Conservation (phyloP, 2,888 invertebrate genomes). For the Eilema griseolum region DNA sequence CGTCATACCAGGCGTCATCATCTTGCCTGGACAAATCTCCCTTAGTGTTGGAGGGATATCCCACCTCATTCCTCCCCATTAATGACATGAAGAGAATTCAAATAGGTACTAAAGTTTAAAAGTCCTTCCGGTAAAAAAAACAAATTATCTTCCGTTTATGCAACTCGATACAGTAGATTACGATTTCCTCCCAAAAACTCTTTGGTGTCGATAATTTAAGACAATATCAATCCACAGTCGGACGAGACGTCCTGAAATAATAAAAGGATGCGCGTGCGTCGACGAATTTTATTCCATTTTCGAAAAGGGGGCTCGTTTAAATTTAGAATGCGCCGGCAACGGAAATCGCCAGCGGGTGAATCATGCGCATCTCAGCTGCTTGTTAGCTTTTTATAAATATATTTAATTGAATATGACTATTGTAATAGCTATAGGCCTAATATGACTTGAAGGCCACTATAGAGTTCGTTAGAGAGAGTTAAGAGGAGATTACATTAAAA, state of each 20-base stretch:
- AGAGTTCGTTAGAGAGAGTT: background rate
- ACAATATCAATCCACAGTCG: slow-evolving; percentile 50
- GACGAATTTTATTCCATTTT: slow-evolving; percentile 82
- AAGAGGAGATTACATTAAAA: too few relatives aligned
- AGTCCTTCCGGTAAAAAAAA: background rate
- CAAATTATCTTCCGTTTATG: slow-evolving; percentile 17
- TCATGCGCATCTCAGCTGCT: slow-evolving; percentile 62
- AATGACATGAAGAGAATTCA: background rate
- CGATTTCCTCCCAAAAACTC: slow-evolving; percentile 31
- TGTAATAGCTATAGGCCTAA: background rate
- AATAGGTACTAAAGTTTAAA: background rate
- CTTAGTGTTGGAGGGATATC: background rate
- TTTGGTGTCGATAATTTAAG: slow-evolving; percentile 35
- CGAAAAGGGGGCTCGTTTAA: slow-evolving; percentile 80
- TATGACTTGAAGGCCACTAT: background rate
- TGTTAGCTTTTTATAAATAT: slow-evolving; percentile 22
- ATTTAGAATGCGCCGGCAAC: slow-evolving; percentile 79
- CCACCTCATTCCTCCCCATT: background rate
- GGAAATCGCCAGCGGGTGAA: slow-evolving; percentile 81
- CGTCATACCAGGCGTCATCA: background rate
- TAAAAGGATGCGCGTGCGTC: slow-evolving; percentile 77
- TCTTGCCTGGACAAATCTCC: background rate
- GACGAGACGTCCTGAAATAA: slow-evolving; percentile 79
- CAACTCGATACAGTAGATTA: slow-evolving; percentile 34
- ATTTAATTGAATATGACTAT: slow-evolving; percentile 11